A percentile compares a stretch with the other conserved stretches of the same genome.
Evolutionary conservation across 2,797 vertebrate genomes (phyloP).

Genomic region (Trachops cirrhosus): DNA sequence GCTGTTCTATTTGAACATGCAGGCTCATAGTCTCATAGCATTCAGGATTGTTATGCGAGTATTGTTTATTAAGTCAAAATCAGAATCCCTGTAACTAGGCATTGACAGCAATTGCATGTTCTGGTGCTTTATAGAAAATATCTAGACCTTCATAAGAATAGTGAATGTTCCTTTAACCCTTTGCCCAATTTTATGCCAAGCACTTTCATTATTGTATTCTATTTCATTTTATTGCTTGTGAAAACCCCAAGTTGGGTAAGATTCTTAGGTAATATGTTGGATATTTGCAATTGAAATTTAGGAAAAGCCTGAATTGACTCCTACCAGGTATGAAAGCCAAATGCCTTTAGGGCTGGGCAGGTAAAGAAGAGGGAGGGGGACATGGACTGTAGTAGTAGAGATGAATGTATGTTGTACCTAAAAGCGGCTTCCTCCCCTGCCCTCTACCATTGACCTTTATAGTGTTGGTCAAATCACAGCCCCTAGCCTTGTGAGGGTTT

Average conservation of each 20-base stretch:
- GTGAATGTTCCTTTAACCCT: not conserved
- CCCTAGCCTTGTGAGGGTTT: not conserved
- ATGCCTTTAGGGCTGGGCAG: not conserved
- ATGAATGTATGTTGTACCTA: not conserved
- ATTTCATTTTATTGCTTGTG: constrained; percentile 5
- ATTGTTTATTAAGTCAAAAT: not conserved
- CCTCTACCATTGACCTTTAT: not conserved
- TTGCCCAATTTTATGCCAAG: not conserved
- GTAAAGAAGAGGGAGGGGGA: not conserved
- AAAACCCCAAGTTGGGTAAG: not conserved
- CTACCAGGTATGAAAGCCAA: not conserved
- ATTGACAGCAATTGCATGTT: not conserved
- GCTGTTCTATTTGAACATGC: not conserved
- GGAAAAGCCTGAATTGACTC: not conserved
- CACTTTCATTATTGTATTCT: not conserved
- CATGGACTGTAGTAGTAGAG: not conserved
- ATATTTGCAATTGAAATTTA: not conserved
- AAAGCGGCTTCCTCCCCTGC: not conserved
- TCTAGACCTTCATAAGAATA: not conserved
- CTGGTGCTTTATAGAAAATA: not conserved
- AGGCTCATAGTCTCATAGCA: not conserved
- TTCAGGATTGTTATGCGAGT: not conserved
- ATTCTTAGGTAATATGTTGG: not conserved
- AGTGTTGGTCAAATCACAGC: not conserved
- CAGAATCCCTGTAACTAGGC: not conserved